These are phyloP conservation scores for Philopotamus ludificatus DNA, from an alignment of 1,140 invertebrate genomes.

Conservation along the genomic window DNA sequence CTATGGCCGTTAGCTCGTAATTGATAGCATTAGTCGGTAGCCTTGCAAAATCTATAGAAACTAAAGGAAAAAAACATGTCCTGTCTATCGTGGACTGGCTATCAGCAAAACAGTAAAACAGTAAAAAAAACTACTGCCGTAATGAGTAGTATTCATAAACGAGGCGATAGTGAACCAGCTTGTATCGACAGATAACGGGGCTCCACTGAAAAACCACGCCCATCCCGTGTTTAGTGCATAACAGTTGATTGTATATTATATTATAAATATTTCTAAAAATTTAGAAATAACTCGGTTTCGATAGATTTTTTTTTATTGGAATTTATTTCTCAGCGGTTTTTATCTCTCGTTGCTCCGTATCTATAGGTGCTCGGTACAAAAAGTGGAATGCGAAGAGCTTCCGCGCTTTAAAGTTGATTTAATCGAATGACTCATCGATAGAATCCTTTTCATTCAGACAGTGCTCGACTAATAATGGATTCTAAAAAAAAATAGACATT, in stretches of 20 bases:
- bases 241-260: conserved; percentile 22
- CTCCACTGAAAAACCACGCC: conserved; percentile 32
- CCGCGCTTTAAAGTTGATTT: too few relatives aligned
- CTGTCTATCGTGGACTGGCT: conserved; percentile 1
- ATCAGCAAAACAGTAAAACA: background rate
- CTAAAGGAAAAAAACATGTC: conserved; percentile 6
- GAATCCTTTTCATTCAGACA: too few relatives aligned
- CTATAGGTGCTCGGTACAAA: too few relatives aligned
- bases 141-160: conserved; percentile 31
- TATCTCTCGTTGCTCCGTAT: too few relatives aligned
- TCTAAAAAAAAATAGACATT: too few relatives aligned
- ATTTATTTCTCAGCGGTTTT: too few relatives aligned
- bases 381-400: too few relatives aligned
- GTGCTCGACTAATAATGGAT: too few relatives aligned
- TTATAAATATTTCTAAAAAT: conserved; percentile 10
- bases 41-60: conserved; percentile 7
- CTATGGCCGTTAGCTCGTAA: background rate
- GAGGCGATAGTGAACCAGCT: conserved; percentile 27
- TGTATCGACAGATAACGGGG: conserved; percentile 27
- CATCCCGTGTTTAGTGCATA: conserved; percentile 33
- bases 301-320: too few relatives aligned
- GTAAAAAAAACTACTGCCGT: conserved; percentile 21
- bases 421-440: too few relatives aligned
- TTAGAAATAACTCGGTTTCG: too few relatives aligned
- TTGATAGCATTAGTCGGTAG: background rate